These are phyloP conservation scores for Tachina lurida DNA, from an alignment of 2,888 invertebrate species.

Conservation along the genomic window DNA sequence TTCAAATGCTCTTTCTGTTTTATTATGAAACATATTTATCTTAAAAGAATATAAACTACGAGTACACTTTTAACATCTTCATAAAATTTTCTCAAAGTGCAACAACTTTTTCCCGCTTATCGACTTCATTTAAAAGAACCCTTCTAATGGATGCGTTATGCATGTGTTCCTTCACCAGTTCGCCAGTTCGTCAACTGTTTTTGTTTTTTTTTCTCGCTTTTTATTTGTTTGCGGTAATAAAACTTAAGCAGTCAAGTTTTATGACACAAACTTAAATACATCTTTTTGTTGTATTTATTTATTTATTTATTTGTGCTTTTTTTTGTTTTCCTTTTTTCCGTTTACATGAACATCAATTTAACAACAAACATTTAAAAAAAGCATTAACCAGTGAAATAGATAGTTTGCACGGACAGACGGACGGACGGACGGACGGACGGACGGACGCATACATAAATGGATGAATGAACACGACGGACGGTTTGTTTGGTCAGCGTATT, in stretches of 20 bases:
- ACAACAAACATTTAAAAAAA: constrained; percentile 49
- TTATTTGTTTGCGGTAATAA: constrained; percentile 56
- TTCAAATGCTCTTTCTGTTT: background rate
- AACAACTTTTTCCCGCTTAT: constrained; percentile 24
- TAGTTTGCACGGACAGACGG: constrained; percentile 14
- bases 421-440: constrained; percentile 1
- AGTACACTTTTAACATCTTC: constrained; percentile 36
- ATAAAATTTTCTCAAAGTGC: constrained; percentile 19
- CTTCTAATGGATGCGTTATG: constrained; percentile 52
- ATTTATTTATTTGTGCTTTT: too few relatives aligned
- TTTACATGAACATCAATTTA: constrained; percentile 61
- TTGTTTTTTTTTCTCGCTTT: background rate
- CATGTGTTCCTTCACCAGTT: background rate
- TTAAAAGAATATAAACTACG: background rate
- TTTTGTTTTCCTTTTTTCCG: constrained; percentile 19
- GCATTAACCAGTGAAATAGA: constrained; percentile 48
- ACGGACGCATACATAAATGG: background rate
- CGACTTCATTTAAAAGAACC: constrained; percentile 28
- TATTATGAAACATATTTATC: constrained; percentile 5
- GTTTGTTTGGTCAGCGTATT: constrained; percentile 26
- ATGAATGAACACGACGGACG: background rate
- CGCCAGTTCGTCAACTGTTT: constrained; percentile 5
- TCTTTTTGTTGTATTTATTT: background rate
- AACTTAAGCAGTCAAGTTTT: constrained; percentile 55
- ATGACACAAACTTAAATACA: constrained; percentile 57